A percentile compares a stretch with the other conserved stretches of the same genome.
phyloP scores from a whole-genome alignment of 2,888 invertebrate genomes.

The Theretra japonica region DNA sequence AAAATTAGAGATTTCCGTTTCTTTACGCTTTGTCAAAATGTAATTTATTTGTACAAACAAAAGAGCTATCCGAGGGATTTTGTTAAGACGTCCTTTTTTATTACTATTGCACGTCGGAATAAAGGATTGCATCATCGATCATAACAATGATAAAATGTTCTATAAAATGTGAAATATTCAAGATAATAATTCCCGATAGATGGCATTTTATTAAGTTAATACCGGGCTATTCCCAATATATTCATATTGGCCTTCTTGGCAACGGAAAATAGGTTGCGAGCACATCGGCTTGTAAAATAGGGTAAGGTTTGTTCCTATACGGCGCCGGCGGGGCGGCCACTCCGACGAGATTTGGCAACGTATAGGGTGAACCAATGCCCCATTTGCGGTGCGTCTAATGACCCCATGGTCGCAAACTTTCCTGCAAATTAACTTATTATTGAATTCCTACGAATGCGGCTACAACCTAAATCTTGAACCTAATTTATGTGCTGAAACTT shows the following conservation, averaged over 20 bases:
- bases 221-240: constrained; percentile 1
- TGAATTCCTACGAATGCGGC: constrained; percentile 24
- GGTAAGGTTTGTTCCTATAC: constrained; percentile 46
- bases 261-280: constrained; percentile 54
- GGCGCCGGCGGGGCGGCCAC: constrained; percentile 49
- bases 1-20: background rate
- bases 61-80: background rate
- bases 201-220: background rate
- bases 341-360: constrained; percentile 56
- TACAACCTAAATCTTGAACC: background rate
- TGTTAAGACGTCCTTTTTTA: too few relatives aligned
- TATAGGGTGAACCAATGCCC: constrained; percentile 53
- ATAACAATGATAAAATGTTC: too few relatives aligned
- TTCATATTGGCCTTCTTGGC: constrained; percentile 1
- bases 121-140: too few relatives aligned
- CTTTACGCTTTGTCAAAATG: background rate
- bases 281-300: constrained; percentile 55
- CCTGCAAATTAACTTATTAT: constrained; percentile 35
- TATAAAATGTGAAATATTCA: background rate
- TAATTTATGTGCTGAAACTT: background rate
- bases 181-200: background rate
- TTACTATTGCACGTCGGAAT: too few relatives aligned
- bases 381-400: constrained; percentile 57
- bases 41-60: background rate
- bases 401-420: constrained; percentile 49